Evolutionary conservation across 2,113 vertebrate genomes (phyloP), one percentile per base, ranked within the genome.

Genomic region (Corvus moneduloides): DNA sequence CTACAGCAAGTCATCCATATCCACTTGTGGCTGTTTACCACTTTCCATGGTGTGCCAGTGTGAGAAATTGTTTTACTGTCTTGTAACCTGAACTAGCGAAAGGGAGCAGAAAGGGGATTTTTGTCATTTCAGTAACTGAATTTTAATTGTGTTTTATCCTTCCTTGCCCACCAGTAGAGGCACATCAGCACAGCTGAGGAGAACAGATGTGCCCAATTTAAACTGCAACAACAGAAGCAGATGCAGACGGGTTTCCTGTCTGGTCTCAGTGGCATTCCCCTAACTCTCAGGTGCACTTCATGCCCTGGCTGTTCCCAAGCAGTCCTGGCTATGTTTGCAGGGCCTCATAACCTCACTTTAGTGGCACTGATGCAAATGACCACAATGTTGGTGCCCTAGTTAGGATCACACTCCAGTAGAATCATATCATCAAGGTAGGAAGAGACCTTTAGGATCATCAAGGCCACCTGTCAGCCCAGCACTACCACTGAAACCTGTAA

Each of bases 141-240:
- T 87, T 78, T 44, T 69, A 41, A 32, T 71, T 5, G 1, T 46
- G 27, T 73, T 74, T 84, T 54, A 74, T 66, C 41, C 41, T 10
- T 87, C 26, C n/a, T 84, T 2, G 1, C 17, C 28, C 1, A 2
- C 19, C 1, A 1, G 11, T 20, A 66, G 28, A 75, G 26, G 35
- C 9, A 46, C 11, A 17, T 37, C 0, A 0, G 26, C 52, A 59
- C 9, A 46, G 28, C 48, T 49, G 33, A 71, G 12, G 39, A 64
- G 48, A 87, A 39, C 7, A 78, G 55, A 81, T 26, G 19, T 66
- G 8, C 11, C 32, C 30, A 46, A 15, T 74, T 54, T 66, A 67
- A 81, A 55, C 9, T 77, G 41, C 20, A 41, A n/a, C 9, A 59
- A 26, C 32, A 20, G 61, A 24, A 58, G 15, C 79, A 88, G 79